Evolutionary conservation across 1,140 invertebrate genomes (phyloP), one percentile per base, ranked within the genome.

Genomic region (Oedothorax gibbosus): DNA sequence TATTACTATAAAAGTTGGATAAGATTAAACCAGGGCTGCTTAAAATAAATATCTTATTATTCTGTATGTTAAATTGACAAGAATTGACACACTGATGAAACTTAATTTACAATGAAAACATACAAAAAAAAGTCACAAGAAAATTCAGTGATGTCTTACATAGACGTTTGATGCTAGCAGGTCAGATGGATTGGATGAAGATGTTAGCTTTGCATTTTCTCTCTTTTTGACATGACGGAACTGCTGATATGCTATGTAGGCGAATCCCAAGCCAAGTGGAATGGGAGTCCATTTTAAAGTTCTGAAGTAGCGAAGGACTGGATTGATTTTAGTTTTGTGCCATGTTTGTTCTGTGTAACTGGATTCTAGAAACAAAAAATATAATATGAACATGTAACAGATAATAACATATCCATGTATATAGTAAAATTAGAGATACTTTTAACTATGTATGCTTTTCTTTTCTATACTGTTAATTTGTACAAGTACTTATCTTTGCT

Each of bases 211-310:
- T 12, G 56, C 62, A 20, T 53, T 15, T 69, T 88, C 77, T 86
- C 88, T 85, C 73, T 83, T 84, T 7, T 86, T 85, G 10, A 89
- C 87, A 81, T 88, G 88, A 60, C 88, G 80, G 81, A 88, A 89
- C 72, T 90, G 89, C 62, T 89, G 89, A 78, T 90, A 90, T 14
- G 88, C 88, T 57, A 90, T 87, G 21, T 88, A 87, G 54, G 88
- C 88, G 82, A 90, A 88, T 35, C 89, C 90, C 12, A 90, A 82
- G 53, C 88, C 87, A 12, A 90, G 35, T 7, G 90, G 90, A 62
- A 90, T 87, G 5, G 90, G 89, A 15, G 88, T 88, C 90, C 90
- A 90, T 85, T 88, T 88, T 11, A 90, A 82, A n/a, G 88, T 86
- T 64, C 87, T 86, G 6, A 90, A 50, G 79, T 89, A 90, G 7